Conservation (phyloP, 2,797 vertebrate species). For the Garrulus glandarius region DNA sequence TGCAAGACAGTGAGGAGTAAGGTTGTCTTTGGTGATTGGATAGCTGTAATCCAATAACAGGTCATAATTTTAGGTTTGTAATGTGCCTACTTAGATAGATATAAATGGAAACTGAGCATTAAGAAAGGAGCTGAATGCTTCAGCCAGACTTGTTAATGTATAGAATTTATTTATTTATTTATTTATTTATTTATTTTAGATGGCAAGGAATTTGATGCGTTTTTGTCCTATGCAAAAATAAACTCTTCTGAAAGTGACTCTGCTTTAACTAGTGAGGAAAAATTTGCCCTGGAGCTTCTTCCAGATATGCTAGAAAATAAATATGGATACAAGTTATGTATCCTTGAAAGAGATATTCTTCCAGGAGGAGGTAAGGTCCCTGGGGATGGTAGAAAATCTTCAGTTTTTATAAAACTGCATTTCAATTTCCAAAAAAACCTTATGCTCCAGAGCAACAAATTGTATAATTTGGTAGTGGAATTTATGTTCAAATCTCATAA, state of each 20-base stretch:
- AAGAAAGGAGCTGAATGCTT: neutral
- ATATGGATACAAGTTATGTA: slow-evolving; percentile 85
- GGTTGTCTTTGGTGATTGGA: neutral
- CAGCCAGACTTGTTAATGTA: neutral
- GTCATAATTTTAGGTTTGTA: neutral
- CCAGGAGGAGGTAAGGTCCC: slow-evolving; percentile 86
- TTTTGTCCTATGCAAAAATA: slow-evolving; percentile 82
- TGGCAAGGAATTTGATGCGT: slow-evolving; percentile 85
- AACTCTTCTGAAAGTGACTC: slow-evolving; percentile 13
- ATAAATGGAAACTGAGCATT: neutral
- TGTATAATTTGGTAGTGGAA: neutral
- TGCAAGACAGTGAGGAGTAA: neutral
- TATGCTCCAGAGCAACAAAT: neutral
- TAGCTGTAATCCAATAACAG: neutral
- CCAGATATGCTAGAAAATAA: slow-evolving; percentile 82
- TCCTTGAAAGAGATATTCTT: slow-evolving; percentile 86
- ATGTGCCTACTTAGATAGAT: neutral
- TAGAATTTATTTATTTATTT: neutral
- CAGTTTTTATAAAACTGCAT: neutral
- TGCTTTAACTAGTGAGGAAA: slow-evolving; percentile 64
- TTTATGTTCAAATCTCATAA: neutral
- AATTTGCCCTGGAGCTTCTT: slow-evolving; percentile 76
- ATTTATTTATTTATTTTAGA: slow-evolving; percentile 63
- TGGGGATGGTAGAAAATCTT: neutral
- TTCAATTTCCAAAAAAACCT: neutral